Conservation (phyloP, 2,797 vertebrate genomes). For the Bufotes viridis region DNA sequence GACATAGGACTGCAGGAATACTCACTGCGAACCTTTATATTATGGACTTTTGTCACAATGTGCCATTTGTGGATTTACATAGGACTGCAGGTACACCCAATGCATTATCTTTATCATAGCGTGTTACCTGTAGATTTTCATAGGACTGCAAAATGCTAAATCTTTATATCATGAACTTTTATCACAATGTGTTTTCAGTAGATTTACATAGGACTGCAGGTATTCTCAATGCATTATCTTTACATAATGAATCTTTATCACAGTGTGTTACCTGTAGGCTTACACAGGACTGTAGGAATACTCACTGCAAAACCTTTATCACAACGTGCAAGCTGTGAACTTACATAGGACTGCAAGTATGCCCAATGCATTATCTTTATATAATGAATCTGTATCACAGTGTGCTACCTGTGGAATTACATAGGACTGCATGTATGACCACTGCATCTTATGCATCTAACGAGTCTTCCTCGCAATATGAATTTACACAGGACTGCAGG, state of each 20-base stretch:
- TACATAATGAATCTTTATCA: neutral
- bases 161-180: no score
- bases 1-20: neutral
- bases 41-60: neutral
- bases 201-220: neutral
- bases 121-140: no score
- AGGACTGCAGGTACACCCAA: neutral
- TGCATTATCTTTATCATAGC: no score
- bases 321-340: neutral
- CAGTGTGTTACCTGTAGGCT: neutral
- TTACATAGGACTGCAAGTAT: neutral
- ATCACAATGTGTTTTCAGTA: no score
- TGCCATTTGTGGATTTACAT: neutral
- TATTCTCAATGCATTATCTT: neutral
- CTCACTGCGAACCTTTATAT: neutral
- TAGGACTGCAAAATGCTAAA: no score
- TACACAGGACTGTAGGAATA: neutral
- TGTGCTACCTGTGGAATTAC: neutral
- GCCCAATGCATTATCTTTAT: neutral
- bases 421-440: neutral
- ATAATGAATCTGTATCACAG: neutral
- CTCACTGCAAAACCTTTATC: neutral
- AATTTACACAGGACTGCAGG: neutral
- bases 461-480: no score
- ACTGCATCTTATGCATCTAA: neutral